Evolutionary conservation across 2,888 invertebrate genomes (phyloP), one percentile per base, ranked within the genome.

Genomic region (Drosophila antonietae): DNA sequence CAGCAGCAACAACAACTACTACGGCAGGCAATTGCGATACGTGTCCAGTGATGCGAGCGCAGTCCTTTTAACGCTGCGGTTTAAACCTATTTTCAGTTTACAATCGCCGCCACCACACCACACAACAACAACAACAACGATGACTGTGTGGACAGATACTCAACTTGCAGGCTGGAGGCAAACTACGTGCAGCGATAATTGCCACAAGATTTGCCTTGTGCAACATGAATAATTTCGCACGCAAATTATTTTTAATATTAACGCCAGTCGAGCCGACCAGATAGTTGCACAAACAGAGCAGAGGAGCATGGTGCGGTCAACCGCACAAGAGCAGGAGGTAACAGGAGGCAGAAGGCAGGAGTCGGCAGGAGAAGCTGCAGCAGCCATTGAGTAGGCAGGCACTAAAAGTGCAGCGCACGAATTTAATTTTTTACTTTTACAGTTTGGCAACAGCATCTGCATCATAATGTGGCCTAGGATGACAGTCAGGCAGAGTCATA

Each of bases 241-340:
- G 81, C 79, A 79, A 88, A 89, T 88, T 88, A 82, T 86, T 88
- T 88, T 81, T 79, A 85, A 78, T 82, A 85, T 88, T 81, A 86
- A 80, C 80, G 78, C 88, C 68, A 72, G 78, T 59, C 80, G 61
- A 35, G 51, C 35, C 58, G 61, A 10, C 78, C 46, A 66, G 33
- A 20, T 53, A 44, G 62, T 46, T 57, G 23, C 10, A 37, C 43
- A 55, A 35, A 44, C 33, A 57, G 61, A 9, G 18, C 58, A 35
- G n/a, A 35, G 35, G 15, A 39, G 57, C 66, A 46, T 65, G 65
- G 52, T 76, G 78, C 58, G 78, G 80, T 73, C 73, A 72, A 57
- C 68, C 80, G 52, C 71, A 70, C 44, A 44, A 35, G 20, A 12
- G 43, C 18, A 3, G 15, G 43, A 10, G 7, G 43, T 4, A 18